Evolutionary conservation across 2,113 vertebrate species (phyloP).

Genomic region (Cyrtonyx montezumae): DNA sequence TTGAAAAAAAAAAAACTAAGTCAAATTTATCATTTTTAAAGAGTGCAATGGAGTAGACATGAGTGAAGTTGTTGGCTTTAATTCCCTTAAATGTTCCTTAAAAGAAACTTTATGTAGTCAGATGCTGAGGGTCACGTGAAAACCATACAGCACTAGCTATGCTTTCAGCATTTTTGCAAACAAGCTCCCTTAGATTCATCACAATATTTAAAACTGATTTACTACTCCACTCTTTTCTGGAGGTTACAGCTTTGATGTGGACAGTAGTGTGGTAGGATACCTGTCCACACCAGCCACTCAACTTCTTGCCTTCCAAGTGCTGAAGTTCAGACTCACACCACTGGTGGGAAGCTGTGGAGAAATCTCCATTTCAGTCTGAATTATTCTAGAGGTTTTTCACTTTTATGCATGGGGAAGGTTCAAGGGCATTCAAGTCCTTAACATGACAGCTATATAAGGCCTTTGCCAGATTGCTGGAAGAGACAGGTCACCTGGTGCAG

Average conservation of each 20-base stretch:
- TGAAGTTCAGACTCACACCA: not conserved
- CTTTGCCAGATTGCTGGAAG: not conserved
- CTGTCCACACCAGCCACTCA: not conserved
- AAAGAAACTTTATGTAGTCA: not conserved
- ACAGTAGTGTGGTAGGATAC: not conserved
- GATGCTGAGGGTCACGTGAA: not conserved
- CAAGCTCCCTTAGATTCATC: not conserved
- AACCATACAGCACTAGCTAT: not conserved
- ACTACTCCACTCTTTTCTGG: not conserved
- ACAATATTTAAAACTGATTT: not conserved
- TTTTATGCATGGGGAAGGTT: not conserved
- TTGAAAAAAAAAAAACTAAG: not conserved
- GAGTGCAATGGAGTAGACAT: not conserved
- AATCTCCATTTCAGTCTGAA: not conserved
- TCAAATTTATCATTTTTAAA: constrained; percentile 1
- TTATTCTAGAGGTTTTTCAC: not conserved
- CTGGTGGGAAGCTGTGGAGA: not conserved
- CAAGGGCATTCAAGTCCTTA: not conserved
- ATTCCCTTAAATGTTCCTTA: not conserved
- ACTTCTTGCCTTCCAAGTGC: not conserved
- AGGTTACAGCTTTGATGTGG: not conserved
- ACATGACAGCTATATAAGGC: not conserved
- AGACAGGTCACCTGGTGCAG: not conserved
- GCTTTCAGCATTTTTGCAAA: not conserved
- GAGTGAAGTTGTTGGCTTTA: not conserved